A percentile compares a stretch with the other conserved stretches of the same genome.
phyloP scores from a whole-genome alignment of 2,888 invertebrate genomes.

The Drosophila nr. medialis region DNA sequence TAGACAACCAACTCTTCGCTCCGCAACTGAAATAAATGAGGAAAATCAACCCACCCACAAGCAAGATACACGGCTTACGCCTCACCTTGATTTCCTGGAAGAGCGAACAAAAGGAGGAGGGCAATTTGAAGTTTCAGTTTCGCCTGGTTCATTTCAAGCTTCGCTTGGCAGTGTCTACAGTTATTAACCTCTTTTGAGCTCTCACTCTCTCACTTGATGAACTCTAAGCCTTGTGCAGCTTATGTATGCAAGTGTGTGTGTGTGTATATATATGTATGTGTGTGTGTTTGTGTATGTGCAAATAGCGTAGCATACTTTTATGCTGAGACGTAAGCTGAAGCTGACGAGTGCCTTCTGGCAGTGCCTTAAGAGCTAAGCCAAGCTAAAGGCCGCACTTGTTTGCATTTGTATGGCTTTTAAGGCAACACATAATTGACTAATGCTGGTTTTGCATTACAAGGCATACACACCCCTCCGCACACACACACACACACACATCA shows the following conservation, averaged over 20 bases:
- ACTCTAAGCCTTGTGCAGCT: slow-evolving; percentile 49
- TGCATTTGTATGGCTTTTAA: slow-evolving; percentile 52
- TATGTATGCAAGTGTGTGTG: slow-evolving; percentile 28
- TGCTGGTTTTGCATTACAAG: slow-evolving; percentile 58
- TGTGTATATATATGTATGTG: slow-evolving; percentile 8
- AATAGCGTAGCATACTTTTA: slow-evolving; percentile 43
- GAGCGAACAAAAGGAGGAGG: slow-evolving; percentile 17
- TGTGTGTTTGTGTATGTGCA: slow-evolving; percentile 16
- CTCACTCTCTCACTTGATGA: slow-evolving; percentile 41
- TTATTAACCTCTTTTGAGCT: slow-evolving; percentile 64
- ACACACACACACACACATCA: slow-evolving; percentile 9
- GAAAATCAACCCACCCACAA: neutral
- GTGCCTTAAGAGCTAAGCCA: slow-evolving; percentile 47
- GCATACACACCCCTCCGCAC: slow-evolving; percentile 20
- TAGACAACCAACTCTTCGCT: neutral
- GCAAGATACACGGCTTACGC: neutral
- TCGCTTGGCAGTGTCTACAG: slow-evolving; percentile 30
- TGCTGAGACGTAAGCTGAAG: slow-evolving; percentile 3
- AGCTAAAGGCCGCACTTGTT: slow-evolving; percentile 48
- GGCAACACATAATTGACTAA: slow-evolving; percentile 54
- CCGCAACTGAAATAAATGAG: neutral
- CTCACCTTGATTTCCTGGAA: slow-evolving; percentile 4
- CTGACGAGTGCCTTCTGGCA: slow-evolving; percentile 13
- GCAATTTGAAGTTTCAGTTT: slow-evolving; percentile 27
- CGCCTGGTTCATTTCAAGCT: slow-evolving; percentile 29